A percentile compares a stretch with the other conserved stretches of the same genome.
Evolutionary conservation across 30 jellyfish, hydroid and myxozoan species (phyloP).

Genomic region (Hydra vulgaris): DNA sequence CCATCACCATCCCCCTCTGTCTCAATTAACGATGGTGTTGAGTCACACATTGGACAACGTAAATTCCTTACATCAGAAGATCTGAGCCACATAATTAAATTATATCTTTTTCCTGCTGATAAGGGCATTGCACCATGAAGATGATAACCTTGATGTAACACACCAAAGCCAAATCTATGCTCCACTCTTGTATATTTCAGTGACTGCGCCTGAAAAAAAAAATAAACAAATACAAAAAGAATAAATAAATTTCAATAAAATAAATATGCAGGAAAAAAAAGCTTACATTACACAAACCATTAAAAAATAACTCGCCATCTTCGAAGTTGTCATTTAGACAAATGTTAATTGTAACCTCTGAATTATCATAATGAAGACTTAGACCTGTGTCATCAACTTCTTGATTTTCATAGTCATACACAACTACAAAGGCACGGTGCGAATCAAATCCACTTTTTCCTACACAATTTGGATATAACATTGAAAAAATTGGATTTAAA

Average conservation of each 20-base stretch:
- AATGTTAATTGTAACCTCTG: slow-evolving; percentile 70
- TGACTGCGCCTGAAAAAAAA: slow-evolving; percentile 11
- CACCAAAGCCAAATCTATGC: slow-evolving; percentile 43
- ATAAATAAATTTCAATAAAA: too few species aligned
- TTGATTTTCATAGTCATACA: slow-evolving; percentile 33
- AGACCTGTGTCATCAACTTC: slow-evolving; percentile 41
- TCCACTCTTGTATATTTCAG: slow-evolving; percentile 1
- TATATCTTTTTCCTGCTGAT: slow-evolving; percentile 58
- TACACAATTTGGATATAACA: slow-evolving; percentile 67
- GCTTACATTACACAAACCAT: slow-evolving; percentile 58
- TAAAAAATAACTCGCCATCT: slow-evolving; percentile 67
- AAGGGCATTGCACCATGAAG: slow-evolving; percentile 92
- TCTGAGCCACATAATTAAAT: slow-evolving; percentile 81
- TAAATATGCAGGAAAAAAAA: too few species aligned
- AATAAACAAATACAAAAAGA: too few species aligned
- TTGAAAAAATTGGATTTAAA: slow-evolving; percentile 43
- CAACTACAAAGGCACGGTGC: slow-evolving; percentile 59
- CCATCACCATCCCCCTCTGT: slow-evolving; percentile 80
- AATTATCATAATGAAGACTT: slow-evolving; percentile 76
- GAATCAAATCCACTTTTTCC: slow-evolving; percentile 62
- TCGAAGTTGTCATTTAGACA: slow-evolving; percentile 41
- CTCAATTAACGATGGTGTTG: slow-evolving; percentile 41
- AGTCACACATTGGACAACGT: slow-evolving; percentile 81
- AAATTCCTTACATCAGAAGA: slow-evolving; percentile 59
- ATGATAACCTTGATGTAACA: slow-evolving; percentile 76